Evolutionary conservation across 1,140 invertebrate genomes (phyloP), one percentile per base, ranked within the genome.

Genomic region (Gryllus bimaculatus): DNA sequence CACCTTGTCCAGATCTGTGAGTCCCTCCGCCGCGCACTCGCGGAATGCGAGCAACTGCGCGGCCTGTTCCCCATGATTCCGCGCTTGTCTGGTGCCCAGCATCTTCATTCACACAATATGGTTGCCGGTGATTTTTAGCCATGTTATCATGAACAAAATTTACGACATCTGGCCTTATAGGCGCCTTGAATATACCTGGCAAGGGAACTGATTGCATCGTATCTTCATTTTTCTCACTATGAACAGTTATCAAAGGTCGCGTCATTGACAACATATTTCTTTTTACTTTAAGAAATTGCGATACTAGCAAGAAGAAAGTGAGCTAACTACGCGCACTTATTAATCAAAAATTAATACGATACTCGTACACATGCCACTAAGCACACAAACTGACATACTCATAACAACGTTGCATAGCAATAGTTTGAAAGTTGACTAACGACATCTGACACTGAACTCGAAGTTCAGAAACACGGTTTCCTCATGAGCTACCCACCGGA

Each of bases 61-160:
- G 94, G 85, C 98, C 98, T 85, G 98, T 99, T 87, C 98, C 98
- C 98, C 98, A 99, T 83, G 98, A 99, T 87, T 99, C 98, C 81
- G 98, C 98, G 87, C 96, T 98, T 79, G 98, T 99, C 89, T 99
- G 98, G 87, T 99, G 97, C 89, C 98, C 98, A 84, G 98, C 98
- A 87, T 97, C 93, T 83, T 95, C 93, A 82, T 93, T 98, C 20
- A 99, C 98, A 83, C 94, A 95, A 88, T 99, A 99, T 7, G 98
- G 94, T 86, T 99, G 98, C 81, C 98, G 90, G 76, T 92, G 91
- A 87, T 99, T 99, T 87, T 98, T 98, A 47, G 95, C 92, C 86
- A 99, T 93, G 84, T 99, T 94, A 80, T 96, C 93, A 84, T 99
- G 98, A 80, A 99, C 95, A 87, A 97, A 96, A 85, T 95, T 98